Evolutionary conservation across 2,113 vertebrate species (phyloP).

Genomic region (Periophthalmodon schlosseri): DNA sequence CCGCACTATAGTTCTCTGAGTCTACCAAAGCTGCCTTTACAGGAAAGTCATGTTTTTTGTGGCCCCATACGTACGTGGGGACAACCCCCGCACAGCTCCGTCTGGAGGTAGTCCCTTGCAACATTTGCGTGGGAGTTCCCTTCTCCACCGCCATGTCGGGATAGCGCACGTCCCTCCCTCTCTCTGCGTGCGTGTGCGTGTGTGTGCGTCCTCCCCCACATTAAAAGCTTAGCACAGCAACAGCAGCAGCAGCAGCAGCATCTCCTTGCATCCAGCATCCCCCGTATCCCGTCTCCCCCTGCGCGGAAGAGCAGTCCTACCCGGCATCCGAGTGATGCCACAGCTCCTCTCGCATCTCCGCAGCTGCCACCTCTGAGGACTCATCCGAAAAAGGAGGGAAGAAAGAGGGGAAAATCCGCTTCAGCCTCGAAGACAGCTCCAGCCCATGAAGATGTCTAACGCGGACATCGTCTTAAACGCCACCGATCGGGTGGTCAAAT

Average conservation of each 20-base stretch:
- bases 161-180: slow-evolving; percentile 60
- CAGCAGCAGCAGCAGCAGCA: slow-evolving; percentile 54
- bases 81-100: slow-evolving; percentile 79
- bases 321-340: slow-evolving; percentile 80
- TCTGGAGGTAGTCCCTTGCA: slow-evolving; percentile 81
- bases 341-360: slow-evolving; percentile 74
- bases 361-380: slow-evolving; percentile 56
- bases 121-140: slow-evolving; percentile 85
- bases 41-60: slow-evolving; percentile 41
- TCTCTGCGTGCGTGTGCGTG: slow-evolving; percentile 25
- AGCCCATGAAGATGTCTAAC: slow-evolving; percentile 87
- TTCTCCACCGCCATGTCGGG: slow-evolving; percentile 72
- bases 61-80: slow-evolving; percentile 57
- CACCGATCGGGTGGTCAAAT: slow-evolving; percentile 83
- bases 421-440: slow-evolving; percentile 74
- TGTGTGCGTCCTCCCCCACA: slow-evolving; percentile 76
- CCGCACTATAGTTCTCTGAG: background rate
- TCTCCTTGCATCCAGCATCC: slow-evolving; percentile 59
- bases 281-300: slow-evolving; percentile 34
- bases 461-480: slow-evolving; percentile 82
- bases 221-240: slow-evolving; percentile 67
- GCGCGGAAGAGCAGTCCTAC: slow-evolving; percentile 67
- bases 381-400: slow-evolving; percentile 7
- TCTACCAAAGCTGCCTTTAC: slow-evolving; percentile 17
- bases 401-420: slow-evolving; percentile 34